Conservation (phyloP, 2,888 invertebrate genomes). For the Altica lythri region DNA sequence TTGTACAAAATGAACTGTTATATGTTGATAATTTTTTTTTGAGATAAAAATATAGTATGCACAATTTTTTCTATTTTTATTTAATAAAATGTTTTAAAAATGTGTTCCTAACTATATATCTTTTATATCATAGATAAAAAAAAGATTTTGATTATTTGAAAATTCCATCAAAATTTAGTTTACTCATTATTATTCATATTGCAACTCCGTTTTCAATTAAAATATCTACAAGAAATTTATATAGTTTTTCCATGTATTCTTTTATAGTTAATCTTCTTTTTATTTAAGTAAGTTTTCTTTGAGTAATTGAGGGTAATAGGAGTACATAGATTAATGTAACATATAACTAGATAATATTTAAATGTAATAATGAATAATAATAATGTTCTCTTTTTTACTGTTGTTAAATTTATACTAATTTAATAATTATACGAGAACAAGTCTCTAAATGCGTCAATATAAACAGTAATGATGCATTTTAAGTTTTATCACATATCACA, state of each 20-base stretch:
- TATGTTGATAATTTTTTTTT: slow-evolving; percentile 2
- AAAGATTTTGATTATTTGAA: not conserved
- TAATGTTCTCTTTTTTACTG: too few relatives aligned
- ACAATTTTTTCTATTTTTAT: slow-evolving; percentile 8
- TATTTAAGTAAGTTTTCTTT: not conserved
- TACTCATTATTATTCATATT: not conserved
- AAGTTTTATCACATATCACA: slow-evolving; percentile 12
- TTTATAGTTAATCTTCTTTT: too few relatives aligned
- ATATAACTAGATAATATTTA: too few relatives aligned
- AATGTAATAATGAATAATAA: too few relatives aligned
- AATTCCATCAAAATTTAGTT: not conserved
- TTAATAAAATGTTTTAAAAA: slow-evolving; percentile 11
- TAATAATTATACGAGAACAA: not conserved
- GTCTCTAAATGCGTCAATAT: not conserved
- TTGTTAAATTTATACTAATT: not conserved
- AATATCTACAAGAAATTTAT: too few relatives aligned
- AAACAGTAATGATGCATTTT: slow-evolving; percentile 7
- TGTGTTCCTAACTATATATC: not conserved
- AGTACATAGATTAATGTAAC: too few relatives aligned
- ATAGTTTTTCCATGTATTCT: too few relatives aligned
- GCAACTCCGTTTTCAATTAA: not conserved
- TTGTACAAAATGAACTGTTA: not conserved
- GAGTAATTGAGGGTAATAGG: not conserved
- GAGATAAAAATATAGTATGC: slow-evolving; percentile 4
- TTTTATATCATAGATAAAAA: not conserved